Base-by-base conservation (phyloP, 2,888 invertebrate genomes). In the Ceramica pisi region DNA sequence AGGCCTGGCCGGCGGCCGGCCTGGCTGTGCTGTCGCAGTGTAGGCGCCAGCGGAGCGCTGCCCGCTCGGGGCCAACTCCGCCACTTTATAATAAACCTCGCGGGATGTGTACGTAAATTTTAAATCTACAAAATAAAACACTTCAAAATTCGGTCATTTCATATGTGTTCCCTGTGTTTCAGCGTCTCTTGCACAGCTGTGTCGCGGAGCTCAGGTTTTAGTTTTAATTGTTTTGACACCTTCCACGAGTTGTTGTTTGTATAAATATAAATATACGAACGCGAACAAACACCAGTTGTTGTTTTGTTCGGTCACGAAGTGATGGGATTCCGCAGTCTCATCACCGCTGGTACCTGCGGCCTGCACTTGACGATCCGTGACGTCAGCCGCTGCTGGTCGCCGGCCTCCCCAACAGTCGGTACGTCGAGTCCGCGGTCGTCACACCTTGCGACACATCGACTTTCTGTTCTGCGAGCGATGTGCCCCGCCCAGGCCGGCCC, bases 1-100 rank as follows among this genome's bases (percentile, higher is more conserved):
- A n/a, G n/a, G n/a, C n/a, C n/a, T n/a, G n/a, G n/a, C n/a, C n/a
- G n/a, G n/a, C n/a, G n/a, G n/a, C n/a, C n/a, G n/a, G n/a, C n/a
- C n/a, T n/a, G n/a, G n/a, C n/a, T 84, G 70, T 71, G 26, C 59
- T 69, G 75, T 72, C 41, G 57, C 78, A 75, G 84, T 31, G 14
- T 46, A 31, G 31, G 2, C n/a, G 69, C 5, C 23, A 16, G 16
- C 55, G 38, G 10, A 3, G 35, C 21, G 46, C n/a, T n/a, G n/a
- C 46, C 7, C 10, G 12, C 12, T 10, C 35, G 6, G 4, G 1
- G 26, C 35, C 0, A 16, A n/a, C 26, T 23, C 26, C 12, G 41
- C 0, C n/a, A n/a, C 38, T 38, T 19, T 57, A 38, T 38, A 14
- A 14, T 14, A 38, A 57, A 38, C 21, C 21, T 57, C 21, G n/a